These are phyloP conservation scores for Gopherus flavomarginatus DNA, from an alignment of 2,113 vertebrate genomes.

Conservation along the genomic window DNA sequence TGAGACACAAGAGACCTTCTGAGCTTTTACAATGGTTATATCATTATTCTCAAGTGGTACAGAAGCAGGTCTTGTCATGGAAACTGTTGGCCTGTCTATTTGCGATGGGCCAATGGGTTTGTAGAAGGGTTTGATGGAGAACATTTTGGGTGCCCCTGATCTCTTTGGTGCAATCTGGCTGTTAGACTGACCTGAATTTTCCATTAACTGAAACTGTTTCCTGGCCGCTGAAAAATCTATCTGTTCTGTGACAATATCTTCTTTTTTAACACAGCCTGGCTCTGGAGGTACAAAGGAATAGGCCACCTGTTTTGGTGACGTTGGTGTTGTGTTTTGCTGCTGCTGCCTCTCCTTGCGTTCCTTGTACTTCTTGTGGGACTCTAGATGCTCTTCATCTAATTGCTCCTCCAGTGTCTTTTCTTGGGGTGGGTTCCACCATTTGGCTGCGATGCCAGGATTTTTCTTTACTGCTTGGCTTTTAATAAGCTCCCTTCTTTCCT, in stretches of 20 bases:
- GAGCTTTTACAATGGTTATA: conserved; percentile 61
- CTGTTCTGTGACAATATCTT: conserved; percentile 91
- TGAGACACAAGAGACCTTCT: conserved; percentile 70
- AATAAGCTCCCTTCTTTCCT: conserved; percentile 93
- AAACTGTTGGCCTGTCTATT: conserved; percentile 68
- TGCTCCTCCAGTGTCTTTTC: conserved; percentile 93
- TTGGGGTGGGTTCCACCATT: conserved; percentile 98
- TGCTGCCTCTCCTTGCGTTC: conserved; percentile 91
- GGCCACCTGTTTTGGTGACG: conserved; percentile 55
- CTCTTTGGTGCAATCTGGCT: conserved; percentile 74
- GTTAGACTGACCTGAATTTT: conserved; percentile 75
- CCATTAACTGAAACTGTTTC: conserved; percentile 93
- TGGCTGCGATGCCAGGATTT: conserved; percentile 91
- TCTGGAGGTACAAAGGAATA: conserved; percentile 65
- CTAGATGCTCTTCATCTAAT: conserved; percentile 90
- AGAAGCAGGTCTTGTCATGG: conserved; percentile 59
- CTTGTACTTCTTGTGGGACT: conserved; percentile 94
- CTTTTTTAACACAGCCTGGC: conserved; percentile 75
- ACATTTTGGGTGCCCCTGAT: conserved; percentile 86
- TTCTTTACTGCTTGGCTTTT: conserved; percentile 96
- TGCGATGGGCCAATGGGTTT: conserved; percentile 77
- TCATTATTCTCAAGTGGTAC: conserved; percentile 39
- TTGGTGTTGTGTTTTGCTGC: conserved; percentile 64
- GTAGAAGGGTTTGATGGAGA: conserved; percentile 92
- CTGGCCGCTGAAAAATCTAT: conserved; percentile 93